These are phyloP conservation scores for Baronia brevicornis DNA, from an alignment of 2,888 invertebrate species.

Conservation along the genomic window DNA sequence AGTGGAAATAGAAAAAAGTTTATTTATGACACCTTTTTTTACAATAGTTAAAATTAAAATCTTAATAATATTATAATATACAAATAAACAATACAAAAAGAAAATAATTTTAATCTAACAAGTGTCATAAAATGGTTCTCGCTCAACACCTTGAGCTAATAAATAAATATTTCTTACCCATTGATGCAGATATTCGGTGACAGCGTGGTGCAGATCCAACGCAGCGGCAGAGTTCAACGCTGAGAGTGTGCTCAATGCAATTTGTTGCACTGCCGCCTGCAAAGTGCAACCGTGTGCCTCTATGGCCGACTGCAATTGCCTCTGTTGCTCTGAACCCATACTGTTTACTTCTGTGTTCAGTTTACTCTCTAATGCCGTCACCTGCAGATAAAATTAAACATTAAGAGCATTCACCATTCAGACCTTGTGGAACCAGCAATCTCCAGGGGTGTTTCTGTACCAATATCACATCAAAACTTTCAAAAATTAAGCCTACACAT, in stretches of 20 bases:
- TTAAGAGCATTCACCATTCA: neutral
- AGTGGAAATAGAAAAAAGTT: no score
- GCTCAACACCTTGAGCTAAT: no score
- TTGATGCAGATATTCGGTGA: constrained; percentile 29
- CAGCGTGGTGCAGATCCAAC: constrained; percentile 24
- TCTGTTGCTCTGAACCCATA: constrained; percentile 12
- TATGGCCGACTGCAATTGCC: constrained; percentile 11
- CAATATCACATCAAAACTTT: no score
- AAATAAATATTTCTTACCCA: constrained; percentile 47
- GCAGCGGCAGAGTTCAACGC: constrained; percentile 20
- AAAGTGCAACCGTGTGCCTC: constrained; percentile 12
- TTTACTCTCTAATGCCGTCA: constrained; percentile 3
- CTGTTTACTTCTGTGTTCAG: constrained; percentile 16
- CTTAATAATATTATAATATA: no score
- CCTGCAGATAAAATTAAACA: constrained; percentile 6
- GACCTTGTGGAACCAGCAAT: no score
- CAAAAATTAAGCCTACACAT: no score
- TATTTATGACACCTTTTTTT: no score
- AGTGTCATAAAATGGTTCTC: no score
- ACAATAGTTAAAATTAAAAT: no score
- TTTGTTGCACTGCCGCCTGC: constrained; percentile 18
- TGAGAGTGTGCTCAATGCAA: constrained; percentile 19
- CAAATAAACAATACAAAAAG: no score
- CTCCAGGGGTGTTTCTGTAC: no score
- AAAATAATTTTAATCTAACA: no score